Base-by-base conservation (phyloP, 2,797 vertebrate genomes). In the Pseudomugil tenellus region DNA sequence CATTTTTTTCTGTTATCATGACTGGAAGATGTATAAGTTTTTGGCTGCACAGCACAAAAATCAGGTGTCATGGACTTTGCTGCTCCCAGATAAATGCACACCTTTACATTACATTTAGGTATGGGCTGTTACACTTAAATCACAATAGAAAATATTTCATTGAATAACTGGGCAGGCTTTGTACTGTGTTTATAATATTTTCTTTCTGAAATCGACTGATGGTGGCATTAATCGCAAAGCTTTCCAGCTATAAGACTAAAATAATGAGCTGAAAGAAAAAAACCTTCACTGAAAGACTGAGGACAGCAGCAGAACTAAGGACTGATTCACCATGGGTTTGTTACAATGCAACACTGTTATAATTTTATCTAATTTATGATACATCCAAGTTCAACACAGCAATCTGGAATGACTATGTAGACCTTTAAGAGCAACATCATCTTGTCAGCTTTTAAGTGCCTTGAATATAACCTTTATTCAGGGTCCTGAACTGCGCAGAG, bases 371-470 rank as follows among this genome's bases (percentile, higher is more conserved):
- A n/a, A 19, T 43, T n/a, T 43, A 39, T 43, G 7, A 43, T 7
- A 43, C 41, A 43, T n/a, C 2, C 19, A 6, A 43, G 41, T 9
- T 43, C 19, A 43, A n/a, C 16, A 6, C 41, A n/a, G 41, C 41
- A 9, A 19, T 43, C 6, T 7, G n/a, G 8, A 43, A 43, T n/a
- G 19, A 43, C 41, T 43, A 43, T 43, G 19, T n/a, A 43, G 41
- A 9, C 3, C 43, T 13, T 80, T 76, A 74, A 74, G 63, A 74
- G n/a, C 58, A 25, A 71, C 60, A 72, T 82, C 78, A 81, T 81
- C 77, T n/a, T 66, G 74, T 77, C 75, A 79, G 69, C 55, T 70
- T 72, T 58, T 81, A 83, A 89, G 86, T 82, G 78, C 85, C 80
- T 46, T 49, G 73, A 74, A 72, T 43, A 76, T 72, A 83, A 59